Base-by-base conservation (phyloP, 2,888 invertebrate genomes). In the Gastracanthus pulcherrimus region DNA sequence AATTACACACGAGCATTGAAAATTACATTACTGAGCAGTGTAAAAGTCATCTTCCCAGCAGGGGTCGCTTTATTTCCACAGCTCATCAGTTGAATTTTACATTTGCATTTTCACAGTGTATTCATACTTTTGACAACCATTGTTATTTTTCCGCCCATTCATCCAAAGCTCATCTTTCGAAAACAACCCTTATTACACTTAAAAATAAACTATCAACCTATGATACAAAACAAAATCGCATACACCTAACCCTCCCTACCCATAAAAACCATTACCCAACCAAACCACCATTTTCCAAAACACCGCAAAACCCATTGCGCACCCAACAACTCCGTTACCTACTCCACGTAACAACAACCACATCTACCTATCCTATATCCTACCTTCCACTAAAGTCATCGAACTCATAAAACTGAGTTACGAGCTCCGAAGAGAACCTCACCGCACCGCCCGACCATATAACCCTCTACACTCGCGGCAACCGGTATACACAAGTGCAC, bases 381-480 rank as follows among this genome's bases (percentile, higher is more conserved):
- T n/a, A n/a, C n/a, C n/a, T n/a, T n/a, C n/a, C n/a, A 6, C 13
- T 29, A n/a, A 34, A 74, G 64, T 76, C 75, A 55, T 64, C 75
- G 75, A 76, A 76, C 75, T 64, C 64, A 29, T 48, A 45, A 55
- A 72, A 72, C 16, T 31, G 34, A 60, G 31, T 31, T 60, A 31
- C n/a, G 1, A 38, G 11, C 38, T 5, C 38, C 11, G 38, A 38
- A 38, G 11, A 11, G 38, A n/a, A n/a, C n/a, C n/a, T n/a, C n/a
- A n/a, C n/a, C n/a, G n/a, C n/a, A n/a, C n/a, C n/a, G 60, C 31
- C 13, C 31, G 31, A 31, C 26, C 26, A 31, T 29, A 60, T 2
- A 6, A 16, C 16, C 13, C 6, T 60, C 16, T 29, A 1, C 23
- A 2, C 55, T 60, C 9, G 41, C 29, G 55, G 55, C 55, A 55